Percentiles rank a stretch among this genome's conserved stretches.
Evolutionary conservation across 2,888 invertebrate species (phyloP).

Genomic region (Smittia aterrima): DNA sequence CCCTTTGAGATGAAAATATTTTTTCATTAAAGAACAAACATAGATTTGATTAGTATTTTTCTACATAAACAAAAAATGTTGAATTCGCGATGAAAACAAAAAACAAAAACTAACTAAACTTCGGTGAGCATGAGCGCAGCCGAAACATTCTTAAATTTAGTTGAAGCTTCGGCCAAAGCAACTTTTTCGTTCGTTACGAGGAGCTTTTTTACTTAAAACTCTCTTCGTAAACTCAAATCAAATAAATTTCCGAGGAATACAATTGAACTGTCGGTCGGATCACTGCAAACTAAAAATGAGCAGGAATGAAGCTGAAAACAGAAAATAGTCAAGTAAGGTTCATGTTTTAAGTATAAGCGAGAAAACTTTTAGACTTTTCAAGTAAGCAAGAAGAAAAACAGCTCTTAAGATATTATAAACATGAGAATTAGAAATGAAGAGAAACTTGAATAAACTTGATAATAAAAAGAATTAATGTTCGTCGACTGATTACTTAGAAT

Average conservation of each 20-base stretch:
- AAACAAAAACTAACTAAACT: too few species aligned
- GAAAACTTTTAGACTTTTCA: constrained; percentile 6
- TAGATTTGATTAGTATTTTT: background rate
- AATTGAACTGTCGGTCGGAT: too few species aligned
- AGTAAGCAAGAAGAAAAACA: constrained; percentile 6
- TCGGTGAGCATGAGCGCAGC: background rate
- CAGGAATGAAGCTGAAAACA: background rate
- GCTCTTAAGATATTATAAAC: constrained; percentile 37
- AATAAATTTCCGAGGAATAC: too few species aligned
- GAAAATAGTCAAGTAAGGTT: constrained; percentile 27
- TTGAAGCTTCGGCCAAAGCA: constrained; percentile 40
- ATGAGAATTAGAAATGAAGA: background rate
- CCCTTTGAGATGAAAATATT: background rate
- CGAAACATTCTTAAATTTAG: constrained; percentile 1
- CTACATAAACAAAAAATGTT: background rate
- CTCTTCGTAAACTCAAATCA: too few species aligned
- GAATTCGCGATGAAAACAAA: background rate
- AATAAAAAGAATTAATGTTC: constrained; percentile 5
- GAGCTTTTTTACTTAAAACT: background rate
- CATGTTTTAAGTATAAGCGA: background rate
- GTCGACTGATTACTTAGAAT: background rate
- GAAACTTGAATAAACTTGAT: constrained; percentile 30
- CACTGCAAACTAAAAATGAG: background rate
- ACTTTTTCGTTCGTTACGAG: background rate
- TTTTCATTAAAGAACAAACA: background rate